Evolutionary conservation across 2,797 vertebrate genomes (phyloP).

Genomic region (Sus cebifrons): DNA sequence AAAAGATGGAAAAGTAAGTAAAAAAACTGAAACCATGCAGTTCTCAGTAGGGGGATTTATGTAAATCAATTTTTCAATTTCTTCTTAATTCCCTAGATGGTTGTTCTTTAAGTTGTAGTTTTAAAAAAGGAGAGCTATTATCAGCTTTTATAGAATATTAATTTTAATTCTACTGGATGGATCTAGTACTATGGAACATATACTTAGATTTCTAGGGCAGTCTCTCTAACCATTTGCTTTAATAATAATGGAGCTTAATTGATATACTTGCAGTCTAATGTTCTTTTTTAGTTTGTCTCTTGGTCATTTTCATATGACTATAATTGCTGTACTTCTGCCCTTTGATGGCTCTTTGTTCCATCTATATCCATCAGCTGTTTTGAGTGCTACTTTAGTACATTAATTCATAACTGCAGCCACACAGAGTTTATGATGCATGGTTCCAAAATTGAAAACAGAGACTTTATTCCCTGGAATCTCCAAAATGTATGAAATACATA

Average conservation of each 20-base stretch:
- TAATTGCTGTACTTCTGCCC: background rate
- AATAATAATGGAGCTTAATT: conserved; percentile 32
- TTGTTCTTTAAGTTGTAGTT: background rate
- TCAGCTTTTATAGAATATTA: background rate
- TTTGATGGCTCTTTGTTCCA: background rate
- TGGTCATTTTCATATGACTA: background rate
- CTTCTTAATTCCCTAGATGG: background rate
- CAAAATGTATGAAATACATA: background rate
- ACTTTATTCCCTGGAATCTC: background rate
- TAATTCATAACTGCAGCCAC: background rate
- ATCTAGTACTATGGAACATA: background rate
- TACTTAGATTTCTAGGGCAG: background rate
- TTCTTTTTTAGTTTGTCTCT: conserved; percentile 6
- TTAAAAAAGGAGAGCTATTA: background rate
- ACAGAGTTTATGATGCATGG: background rate
- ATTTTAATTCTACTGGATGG: conserved; percentile 9
- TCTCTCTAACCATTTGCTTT: conserved; percentile 8
- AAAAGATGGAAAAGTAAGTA: background rate
- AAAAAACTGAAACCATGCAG: background rate
- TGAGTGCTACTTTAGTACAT: background rate
- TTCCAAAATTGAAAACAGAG: background rate
- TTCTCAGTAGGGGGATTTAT: background rate
- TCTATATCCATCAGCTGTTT: background rate
- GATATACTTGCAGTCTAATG: background rate
- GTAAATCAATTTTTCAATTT: background rate